Evolutionary conservation across 2,797 vertebrate genomes (phyloP).

Genomic region (Merluccius polli): DNA sequence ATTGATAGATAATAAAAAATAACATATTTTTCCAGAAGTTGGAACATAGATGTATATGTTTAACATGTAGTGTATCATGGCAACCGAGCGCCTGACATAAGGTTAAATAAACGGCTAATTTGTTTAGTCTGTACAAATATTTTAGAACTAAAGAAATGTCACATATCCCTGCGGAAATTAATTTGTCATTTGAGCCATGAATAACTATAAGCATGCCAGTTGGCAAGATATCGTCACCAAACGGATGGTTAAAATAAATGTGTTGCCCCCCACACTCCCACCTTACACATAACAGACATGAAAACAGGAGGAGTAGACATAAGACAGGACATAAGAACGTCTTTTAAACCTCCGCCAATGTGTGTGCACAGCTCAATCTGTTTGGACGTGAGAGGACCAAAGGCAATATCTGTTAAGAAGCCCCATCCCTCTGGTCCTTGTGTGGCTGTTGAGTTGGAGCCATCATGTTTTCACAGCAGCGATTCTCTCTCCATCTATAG

Average conservation of each 20-base stretch:
- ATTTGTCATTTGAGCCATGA: too few relatives aligned
- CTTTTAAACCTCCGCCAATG: too few relatives aligned
- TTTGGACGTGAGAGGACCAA: too few relatives aligned
- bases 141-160: background rate
- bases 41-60: background rate
- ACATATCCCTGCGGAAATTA: background rate
- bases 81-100: background rate
- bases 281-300: background rate
- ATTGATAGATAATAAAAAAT: background rate
- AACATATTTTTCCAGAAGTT: background rate
- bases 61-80: background rate
- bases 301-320: background rate
- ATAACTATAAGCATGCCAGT: background rate
- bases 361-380: too few relatives aligned
- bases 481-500: slow-evolving; percentile 52
- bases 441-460: background rate
- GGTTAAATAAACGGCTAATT: background rate
- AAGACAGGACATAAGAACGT: background rate
- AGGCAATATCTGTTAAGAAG: too few relatives aligned
- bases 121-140: background rate
- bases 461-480: background rate
- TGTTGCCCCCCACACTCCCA: too few relatives aligned
- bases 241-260: background rate
- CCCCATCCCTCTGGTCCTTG: too few relatives aligned
- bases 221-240: background rate